Base-by-base conservation (phyloP, 1,140 invertebrate genomes). In the Asbolus verrucosus region DNA sequence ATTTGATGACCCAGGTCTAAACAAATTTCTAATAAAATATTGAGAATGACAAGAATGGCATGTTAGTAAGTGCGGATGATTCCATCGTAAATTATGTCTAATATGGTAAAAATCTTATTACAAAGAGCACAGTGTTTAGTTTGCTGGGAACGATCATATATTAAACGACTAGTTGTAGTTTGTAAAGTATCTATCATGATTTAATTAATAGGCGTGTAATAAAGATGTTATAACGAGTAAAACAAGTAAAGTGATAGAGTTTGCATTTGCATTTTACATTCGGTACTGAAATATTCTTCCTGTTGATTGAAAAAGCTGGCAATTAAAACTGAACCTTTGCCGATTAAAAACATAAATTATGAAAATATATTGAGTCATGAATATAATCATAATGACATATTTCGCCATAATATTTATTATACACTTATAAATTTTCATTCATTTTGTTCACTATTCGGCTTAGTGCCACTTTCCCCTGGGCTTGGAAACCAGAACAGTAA, bases 341-440 rank as follows among this genome's bases (percentile, higher is more conserved):
- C 16, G 46, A 54, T 30, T 54, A 54, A n/a, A 27, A 11, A 6
- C 46, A 27, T 54, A 54, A 54, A 54, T 54, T 54, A 54, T 54
- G 21, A 27, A 16, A 54, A 30, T 54, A 9, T 54, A 21, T 24
- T 27, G n/a, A 1, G 18, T 2, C 8, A n/a, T n/a, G n/a, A n/a
- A n/a, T n/a, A n/a, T n/a, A n/a, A n/a, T n/a, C n/a, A n/a, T n/a
- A n/a, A 16, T 19, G 21, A 54, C 46, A 27, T 5, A 11, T 54
- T 21, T 2, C 21, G 46, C 46, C 46, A 54, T 54, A 30, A 54
- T 30, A 54, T 54, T 54, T 50, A 50, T 50, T 50, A 50, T 54
- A 21, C 8, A 30, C 21, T 13, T 3, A 54, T 54, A 54, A 54
- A 54, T 54, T 54, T 16, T 54, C 19, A 11, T 54, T 27, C 21